Evolutionary conservation across 2,113 vertebrate species (phyloP), one percentile per base, ranked within the genome.

Genomic region (Opisthocomus hoazin): DNA sequence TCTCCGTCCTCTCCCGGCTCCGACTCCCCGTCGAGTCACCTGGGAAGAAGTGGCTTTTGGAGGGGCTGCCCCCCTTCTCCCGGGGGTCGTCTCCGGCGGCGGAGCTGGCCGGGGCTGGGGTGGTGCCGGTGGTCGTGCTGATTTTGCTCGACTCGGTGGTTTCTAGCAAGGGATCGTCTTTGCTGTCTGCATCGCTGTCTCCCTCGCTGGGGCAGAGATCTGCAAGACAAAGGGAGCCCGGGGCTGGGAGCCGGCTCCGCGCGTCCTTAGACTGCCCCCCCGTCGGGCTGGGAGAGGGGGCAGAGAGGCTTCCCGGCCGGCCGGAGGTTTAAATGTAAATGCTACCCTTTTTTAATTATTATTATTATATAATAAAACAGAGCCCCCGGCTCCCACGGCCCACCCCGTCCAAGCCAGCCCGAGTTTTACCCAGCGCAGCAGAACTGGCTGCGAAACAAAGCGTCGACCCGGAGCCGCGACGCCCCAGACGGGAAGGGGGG

Each of bases 171-270:
- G 98, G 98, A 13, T 97, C 99, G 43, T 99, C 99, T 96, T 99
- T 99, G 82, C 99, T 99, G 83, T 99, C 99, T 0, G 99, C 98
- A 36, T 99, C 99, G 92, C 99, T 99, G 83, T 99, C 99, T 10
- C 98, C 99, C 20, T 99, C 99, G 89, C 99, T 99, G 97, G 99
- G 99, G 18, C 99, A 99, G 93, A 99, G 98, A 96, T 99, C 99
- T 99, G 91, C 22, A 94, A 63, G 7, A 65, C 83, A 78, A 91
- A 91, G 73, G 78, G 39, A 54, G 41, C 82, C 64, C 53, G n/a
- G 84, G 34, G 85, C 53, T 92, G 70, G 70, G 50, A 77, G 76
- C 75, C 14, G 37, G 68, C 37, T 0, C 74, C 5, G 61, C 70
- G 7, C 19, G 15, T 51, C 92, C 78, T 75, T 5, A 76, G 71